Evolutionary conservation across 2,113 vertebrate genomes (phyloP).

Genomic region (Setophaga kirtlandii): DNA sequence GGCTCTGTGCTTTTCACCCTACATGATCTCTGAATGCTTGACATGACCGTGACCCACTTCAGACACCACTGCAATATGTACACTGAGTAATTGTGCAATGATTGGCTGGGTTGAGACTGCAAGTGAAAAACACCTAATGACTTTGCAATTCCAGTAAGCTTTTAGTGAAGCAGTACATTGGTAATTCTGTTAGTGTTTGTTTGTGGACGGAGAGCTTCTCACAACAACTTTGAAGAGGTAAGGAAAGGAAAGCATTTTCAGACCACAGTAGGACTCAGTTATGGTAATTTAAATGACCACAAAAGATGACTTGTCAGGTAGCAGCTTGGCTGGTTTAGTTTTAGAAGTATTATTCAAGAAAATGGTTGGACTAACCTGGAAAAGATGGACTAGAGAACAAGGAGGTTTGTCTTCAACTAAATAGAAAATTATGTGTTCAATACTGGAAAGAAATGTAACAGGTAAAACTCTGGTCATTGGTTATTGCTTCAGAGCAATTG

Average conservation of each 20-base stretch:
- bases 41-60: not conserved
- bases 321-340: not conserved
- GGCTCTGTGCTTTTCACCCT: not conserved
- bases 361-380: not conserved
- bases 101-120: not conserved
- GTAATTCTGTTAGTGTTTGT: not conserved
- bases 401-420: not conserved
- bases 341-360: not conserved
- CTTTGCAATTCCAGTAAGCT: not conserved
- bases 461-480: not conserved
- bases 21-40: not conserved
- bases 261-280: not conserved
- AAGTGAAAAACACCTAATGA: not conserved
- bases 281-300: not conserved
- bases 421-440: not conserved
- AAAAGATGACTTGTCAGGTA: not conserved
- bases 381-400: not conserved
- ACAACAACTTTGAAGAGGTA: not conserved
- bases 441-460: not conserved
- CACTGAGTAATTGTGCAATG: not conserved
- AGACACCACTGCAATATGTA: not conserved
- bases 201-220: not conserved
- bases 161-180: not conserved
- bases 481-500: not conserved
- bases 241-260: not conserved